A percentile compares a stretch with the other conserved stretches of the same genome.
Evolutionary conservation across 2,797 vertebrate species (phyloP).

Genomic region (Gila robusta): DNA sequence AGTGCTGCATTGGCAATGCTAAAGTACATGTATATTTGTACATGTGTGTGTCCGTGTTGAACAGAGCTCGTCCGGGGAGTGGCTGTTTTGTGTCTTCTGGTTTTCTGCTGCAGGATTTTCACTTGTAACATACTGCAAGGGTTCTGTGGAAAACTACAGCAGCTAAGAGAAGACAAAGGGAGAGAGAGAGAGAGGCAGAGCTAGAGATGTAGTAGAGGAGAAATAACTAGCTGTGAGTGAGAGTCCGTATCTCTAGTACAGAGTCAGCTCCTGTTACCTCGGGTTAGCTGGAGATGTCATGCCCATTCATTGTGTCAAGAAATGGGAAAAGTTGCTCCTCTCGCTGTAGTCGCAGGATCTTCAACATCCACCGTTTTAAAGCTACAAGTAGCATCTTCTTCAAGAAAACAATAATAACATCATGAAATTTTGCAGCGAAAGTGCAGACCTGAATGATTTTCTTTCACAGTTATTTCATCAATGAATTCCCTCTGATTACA

Average conservation of each 20-base stretch:
- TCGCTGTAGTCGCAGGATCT: not conserved
- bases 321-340: slow-evolving; percentile 56
- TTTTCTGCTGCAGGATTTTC: slow-evolving; percentile 77
- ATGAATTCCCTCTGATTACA: slow-evolving; percentile 50
- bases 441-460: not conserved
- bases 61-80: slow-evolving; percentile 72
- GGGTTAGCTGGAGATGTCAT: slow-evolving; percentile 69
- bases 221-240: slow-evolving; percentile 46
- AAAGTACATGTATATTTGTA: slow-evolving; percentile 50
- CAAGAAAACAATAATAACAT: not conserved
- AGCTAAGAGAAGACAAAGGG: slow-evolving; percentile 55
- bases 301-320: slow-evolving; percentile 60
- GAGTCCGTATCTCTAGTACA: slow-evolving; percentile 43
- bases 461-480: slow-evolving; percentile 34
- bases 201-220: slow-evolving; percentile 40
- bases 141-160: slow-evolving; percentile 65
- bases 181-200: slow-evolving; percentile 30
- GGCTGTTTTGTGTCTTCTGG: slow-evolving; percentile 73
- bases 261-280: slow-evolving; percentile 69
- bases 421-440: not conserved
- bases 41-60: slow-evolving; percentile 46
- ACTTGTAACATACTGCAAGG: slow-evolving; percentile 58
- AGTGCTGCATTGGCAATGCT: slow-evolving; percentile 17
- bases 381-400: not conserved
- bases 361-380: not conserved